Evolutionary conservation across 2,888 invertebrate species (phyloP).

Genomic region (Ceramica pisi): DNA sequence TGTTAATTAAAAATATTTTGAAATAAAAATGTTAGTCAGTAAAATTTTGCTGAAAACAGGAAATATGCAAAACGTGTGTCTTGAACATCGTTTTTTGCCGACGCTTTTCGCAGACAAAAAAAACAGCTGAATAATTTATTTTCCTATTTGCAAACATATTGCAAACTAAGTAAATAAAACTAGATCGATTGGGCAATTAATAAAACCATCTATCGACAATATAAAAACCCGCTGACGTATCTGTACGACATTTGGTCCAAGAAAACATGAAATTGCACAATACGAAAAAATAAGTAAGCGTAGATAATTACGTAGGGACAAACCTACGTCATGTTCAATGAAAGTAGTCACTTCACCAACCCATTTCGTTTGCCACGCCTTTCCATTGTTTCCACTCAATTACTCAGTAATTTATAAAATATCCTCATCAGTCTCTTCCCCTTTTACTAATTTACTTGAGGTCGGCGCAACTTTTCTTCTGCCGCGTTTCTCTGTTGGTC

Average conservation of each 20-base stretch:
- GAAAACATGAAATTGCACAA: constrained; percentile 29
- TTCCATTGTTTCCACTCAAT: constrained; percentile 40
- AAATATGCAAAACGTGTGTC: constrained; percentile 21
- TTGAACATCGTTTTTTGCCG: neutral
- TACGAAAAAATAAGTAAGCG: neutral
- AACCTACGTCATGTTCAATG: neutral
- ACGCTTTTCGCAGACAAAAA: constrained; percentile 3
- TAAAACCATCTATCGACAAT: neutral
- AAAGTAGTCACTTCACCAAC: constrained; percentile 20
- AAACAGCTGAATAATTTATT: constrained; percentile 16
- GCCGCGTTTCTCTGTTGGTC: too few species aligned
- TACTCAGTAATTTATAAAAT: constrained; percentile 20
- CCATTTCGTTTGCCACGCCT: constrained; percentile 32
- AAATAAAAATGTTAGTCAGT: neutral
- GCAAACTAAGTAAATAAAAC: constrained; percentile 14
- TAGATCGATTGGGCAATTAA: constrained; percentile 32
- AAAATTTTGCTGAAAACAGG: neutral
- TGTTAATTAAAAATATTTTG: neutral
- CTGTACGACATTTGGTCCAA: neutral
- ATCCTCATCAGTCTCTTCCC: neutral
- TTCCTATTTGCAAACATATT: constrained; percentile 1
- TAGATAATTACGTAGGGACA: neutral
- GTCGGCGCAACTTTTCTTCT: too few species aligned
- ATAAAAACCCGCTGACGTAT: constrained; percentile 6
- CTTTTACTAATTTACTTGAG: neutral